Evolutionary conservation across 2,113 vertebrate genomes (phyloP), one percentile per base, ranked within the genome.

Genomic region (Platycercus adscitus): DNA sequence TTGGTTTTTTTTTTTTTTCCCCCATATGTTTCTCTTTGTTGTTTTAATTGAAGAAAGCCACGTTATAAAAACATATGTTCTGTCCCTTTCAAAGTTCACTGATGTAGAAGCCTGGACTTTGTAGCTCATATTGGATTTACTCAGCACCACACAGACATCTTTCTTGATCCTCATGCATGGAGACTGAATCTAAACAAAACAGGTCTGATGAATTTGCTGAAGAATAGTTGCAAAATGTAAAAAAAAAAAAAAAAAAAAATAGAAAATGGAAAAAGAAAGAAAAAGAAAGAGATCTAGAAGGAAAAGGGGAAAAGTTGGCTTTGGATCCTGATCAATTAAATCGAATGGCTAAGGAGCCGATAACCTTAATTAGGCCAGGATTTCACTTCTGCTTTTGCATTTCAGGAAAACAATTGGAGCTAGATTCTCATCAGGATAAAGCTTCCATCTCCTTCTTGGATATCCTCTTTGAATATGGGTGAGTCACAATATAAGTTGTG

Each of bases 1-100:
- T 44, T 5, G 11, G n/a, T n/a, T n/a, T n/a, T n/a, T 31, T 50
- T 29, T 29, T 17, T 5, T 16, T 10, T 5, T 4, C 4, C 13
- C 11, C 13, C 13, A 1, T 52, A 53, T 20, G 20, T 65, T 84
- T 90, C 52, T 61, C 8, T 77, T 50, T 46, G 20, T 26, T 69
- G 23, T 71, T 93, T 88, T 94, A 94, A 79, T 91, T 84, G 19
- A 81, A 73, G 85, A 64, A 56, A 84, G 2, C 55, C 68, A 14
- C 1, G 0, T 49, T 86, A 63, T 13, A 37, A 78, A 93, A 93
- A 50, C 16, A 33, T 35, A 29, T 3, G 17, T 89, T 91, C n/a
- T 55, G 28, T 33, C 21, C 13, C 18, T 83, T 69, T 92, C 63
- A 56, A 66, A 68, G 12, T 23, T 73, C 65, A 50, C 11, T 35